Percentiles rank a stretch among this genome's conserved stretches.
phyloP scores from a whole-genome alignment of 2,797 vertebrate species.

The Helicolenus hilgendorfi region DNA sequence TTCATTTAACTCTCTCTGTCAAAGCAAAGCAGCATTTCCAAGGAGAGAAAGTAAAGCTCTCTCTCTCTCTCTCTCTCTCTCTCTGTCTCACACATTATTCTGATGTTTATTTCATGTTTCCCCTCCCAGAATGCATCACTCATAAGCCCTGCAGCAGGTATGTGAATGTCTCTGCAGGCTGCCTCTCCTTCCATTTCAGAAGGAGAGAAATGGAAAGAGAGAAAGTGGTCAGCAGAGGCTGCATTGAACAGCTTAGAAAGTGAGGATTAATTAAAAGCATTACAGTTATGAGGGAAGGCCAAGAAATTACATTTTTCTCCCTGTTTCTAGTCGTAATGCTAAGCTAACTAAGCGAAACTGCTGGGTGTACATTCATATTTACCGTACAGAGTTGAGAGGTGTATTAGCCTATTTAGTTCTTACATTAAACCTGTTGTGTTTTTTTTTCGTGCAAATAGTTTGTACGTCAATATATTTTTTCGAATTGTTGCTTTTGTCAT shows the following conservation, averaged over 20 bases:
- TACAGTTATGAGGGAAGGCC: background rate
- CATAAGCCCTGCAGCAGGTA: conserved; percentile 61
- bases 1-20: conserved; percentile 59
- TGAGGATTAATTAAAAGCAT: conserved; percentile 23
- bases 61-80: background rate
- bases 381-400: background rate
- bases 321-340: background rate
- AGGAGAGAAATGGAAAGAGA: conserved; percentile 21
- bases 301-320: background rate
- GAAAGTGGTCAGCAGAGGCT: conserved; percentile 27
- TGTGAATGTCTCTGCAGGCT: conserved; percentile 50
- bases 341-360: background rate
- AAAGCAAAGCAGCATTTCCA: conserved; percentile 44
- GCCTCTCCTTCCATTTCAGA: conserved; percentile 40
- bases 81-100: conserved; percentile 53
- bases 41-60: conserved; percentile 27
- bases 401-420: background rate
- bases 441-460: too few species aligned
- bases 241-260: conserved; percentile 25
- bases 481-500: too few species aligned
- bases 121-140: conserved; percentile 70
- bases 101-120: conserved; percentile 85
- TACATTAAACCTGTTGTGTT: background rate
- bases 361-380: background rate
- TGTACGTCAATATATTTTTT: too few species aligned